Conservation (phyloP, 2,113 vertebrate genomes). For the Probosciger aterrimus region DNA sequence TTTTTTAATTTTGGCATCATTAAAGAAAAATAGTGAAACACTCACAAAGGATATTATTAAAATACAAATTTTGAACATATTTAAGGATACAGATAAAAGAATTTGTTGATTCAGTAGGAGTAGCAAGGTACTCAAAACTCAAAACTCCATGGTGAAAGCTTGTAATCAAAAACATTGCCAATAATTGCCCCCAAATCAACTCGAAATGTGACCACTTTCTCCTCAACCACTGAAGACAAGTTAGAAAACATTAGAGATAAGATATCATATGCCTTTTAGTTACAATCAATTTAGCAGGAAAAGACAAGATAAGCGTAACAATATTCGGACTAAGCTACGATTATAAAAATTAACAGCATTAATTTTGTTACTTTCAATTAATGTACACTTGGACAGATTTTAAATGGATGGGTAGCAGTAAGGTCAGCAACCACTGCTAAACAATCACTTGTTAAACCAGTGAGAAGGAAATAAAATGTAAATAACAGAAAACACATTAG, state of each 20-base stretch:
- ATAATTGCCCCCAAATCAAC: neutral
- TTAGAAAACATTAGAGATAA: neutral
- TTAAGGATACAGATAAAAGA: neutral
- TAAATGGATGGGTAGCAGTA: neutral
- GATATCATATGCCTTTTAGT: neutral
- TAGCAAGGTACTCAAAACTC: neutral
- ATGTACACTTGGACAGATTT: neutral
- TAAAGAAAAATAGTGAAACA: neutral
- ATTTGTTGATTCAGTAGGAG: neutral
- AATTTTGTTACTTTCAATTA: neutral
- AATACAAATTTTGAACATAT: neutral
- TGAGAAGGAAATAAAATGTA: neutral
- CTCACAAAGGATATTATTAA: neutral
- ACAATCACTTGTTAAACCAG: neutral
- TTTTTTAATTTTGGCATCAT: neutral
- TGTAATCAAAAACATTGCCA: neutral
- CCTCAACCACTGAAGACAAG: neutral
- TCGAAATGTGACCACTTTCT: neutral
- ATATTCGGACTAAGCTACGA: neutral
- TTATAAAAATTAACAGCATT: neutral
- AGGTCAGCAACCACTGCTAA: neutral
- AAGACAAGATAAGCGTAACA: constrained; percentile 19
- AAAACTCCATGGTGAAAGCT: rapidly evolving
- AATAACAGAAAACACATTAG: neutral
- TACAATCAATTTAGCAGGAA: constrained; percentile 3